Conservation (phyloP, 1,140 invertebrate genomes). For the Drosophila repletoides region DNA sequence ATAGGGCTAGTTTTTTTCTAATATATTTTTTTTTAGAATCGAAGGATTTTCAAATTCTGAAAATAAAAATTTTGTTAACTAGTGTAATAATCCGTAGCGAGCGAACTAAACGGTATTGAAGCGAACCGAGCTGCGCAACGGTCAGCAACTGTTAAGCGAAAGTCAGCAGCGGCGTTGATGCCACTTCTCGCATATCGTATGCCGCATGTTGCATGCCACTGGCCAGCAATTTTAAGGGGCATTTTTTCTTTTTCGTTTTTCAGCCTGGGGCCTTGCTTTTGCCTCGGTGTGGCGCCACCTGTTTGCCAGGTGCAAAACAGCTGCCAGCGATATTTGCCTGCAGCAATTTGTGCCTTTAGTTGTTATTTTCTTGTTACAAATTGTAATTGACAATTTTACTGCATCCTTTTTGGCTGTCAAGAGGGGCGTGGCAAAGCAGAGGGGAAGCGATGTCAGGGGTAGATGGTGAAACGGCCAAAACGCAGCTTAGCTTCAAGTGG, state of each 20-base stretch:
- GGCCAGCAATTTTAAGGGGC: conserved; percentile 16
- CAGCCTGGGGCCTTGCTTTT: not conserved
- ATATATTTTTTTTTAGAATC: no score
- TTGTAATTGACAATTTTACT: conserved; percentile 54
- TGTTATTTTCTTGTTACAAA: conserved; percentile 41
- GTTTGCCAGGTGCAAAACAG: conserved; percentile 29
- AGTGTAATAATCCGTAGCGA: conserved; percentile 47
- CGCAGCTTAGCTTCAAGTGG: not conserved
- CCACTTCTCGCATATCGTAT: conserved; percentile 13
- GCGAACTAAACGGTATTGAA: no score
- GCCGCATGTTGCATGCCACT: not conserved
- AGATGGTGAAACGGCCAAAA: not conserved
- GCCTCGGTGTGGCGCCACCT: conserved; percentile 32
- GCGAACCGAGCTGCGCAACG: no score
- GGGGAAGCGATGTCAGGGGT: not conserved
- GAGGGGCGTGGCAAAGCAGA: not conserved
- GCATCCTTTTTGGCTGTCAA: conserved; percentile 8
- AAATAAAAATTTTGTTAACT: no score
- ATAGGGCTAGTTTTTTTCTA: no score
- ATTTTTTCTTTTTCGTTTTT: not conserved
- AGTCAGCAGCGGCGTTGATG: conserved; percentile 25
- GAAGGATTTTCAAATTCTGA: no score
- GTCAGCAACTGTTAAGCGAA: conserved; percentile 11
- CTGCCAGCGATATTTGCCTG: not conserved
- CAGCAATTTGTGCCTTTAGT: not conserved